A percentile compares a stretch with the other conserved stretches of the same genome.
Evolutionary conservation across 2,888 invertebrate genomes (phyloP).

Genomic region (Ditula angustiorana): DNA sequence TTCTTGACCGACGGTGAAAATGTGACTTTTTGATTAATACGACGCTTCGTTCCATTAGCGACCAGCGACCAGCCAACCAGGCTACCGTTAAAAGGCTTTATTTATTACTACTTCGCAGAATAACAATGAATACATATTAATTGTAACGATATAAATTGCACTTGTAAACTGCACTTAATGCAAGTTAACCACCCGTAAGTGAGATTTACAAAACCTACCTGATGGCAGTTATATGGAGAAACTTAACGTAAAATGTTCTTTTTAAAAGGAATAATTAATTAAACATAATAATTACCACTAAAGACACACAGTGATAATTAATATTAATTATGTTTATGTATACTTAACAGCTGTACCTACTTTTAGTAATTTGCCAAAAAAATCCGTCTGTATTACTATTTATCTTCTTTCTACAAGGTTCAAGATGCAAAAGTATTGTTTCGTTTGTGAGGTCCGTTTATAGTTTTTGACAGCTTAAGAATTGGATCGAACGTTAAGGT

Average conservation of each 20-base stretch:
- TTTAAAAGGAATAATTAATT: neutral
- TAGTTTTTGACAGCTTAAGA: too few species aligned
- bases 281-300: too few species aligned
- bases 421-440: too few species aligned
- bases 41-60: constrained; percentile 45
- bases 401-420: too few species aligned
- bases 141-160: constrained; percentile 22
- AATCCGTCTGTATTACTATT: too few species aligned
- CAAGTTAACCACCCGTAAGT: neutral
- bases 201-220: neutral
- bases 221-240: neutral
- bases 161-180: constrained; percentile 10
- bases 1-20: constrained; percentile 45
- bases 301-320: too few species aligned
- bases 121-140: constrained; percentile 31
- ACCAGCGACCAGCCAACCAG: neutral
- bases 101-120: constrained; percentile 36
- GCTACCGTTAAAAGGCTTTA: constrained; percentile 48
- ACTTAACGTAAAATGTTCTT: neutral
- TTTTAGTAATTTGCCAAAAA: too few species aligned
- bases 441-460: too few species aligned
- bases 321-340: too few species aligned
- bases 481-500: too few species aligned
- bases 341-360: too few species aligned
- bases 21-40: constrained; percentile 55